These are phyloP conservation scores for Eristalis pertinax DNA, from an alignment of 2,888 invertebrate species.

Conservation along the genomic window DNA sequence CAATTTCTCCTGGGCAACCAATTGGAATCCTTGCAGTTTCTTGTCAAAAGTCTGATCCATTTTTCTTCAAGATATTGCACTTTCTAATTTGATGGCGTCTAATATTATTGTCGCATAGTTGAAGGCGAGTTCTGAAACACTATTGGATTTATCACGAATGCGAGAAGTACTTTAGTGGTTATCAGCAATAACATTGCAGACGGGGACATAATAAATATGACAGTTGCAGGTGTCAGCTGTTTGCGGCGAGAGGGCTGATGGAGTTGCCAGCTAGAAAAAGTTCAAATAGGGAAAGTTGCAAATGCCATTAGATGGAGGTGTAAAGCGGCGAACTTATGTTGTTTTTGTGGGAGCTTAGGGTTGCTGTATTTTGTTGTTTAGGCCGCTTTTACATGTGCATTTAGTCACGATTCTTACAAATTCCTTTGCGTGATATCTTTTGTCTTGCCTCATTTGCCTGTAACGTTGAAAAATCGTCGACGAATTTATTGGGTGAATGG, in stretches of 20 bases:
- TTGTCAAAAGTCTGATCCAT: slow-evolving; percentile 84
- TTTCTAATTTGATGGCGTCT: background rate
- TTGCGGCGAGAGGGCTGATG: slow-evolving; percentile 34
- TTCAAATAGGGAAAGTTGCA: background rate
- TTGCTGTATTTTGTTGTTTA: too few relatives aligned
- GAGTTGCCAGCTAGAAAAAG: slow-evolving; percentile 18
- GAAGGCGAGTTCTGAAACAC: background rate
- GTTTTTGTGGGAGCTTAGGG: too few relatives aligned
- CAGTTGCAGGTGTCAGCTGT: slow-evolving; percentile 41
- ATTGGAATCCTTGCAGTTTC: slow-evolving; percentile 87
- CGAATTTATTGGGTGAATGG: too few relatives aligned
- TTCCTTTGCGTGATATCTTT: too few relatives aligned
- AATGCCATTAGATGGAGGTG: background rate
- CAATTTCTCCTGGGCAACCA: slow-evolving; percentile 89
- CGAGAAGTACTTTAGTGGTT: background rate
- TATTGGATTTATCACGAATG: background rate
- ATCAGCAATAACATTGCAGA: slow-evolving; percentile 46
- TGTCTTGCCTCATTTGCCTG: too few relatives aligned
- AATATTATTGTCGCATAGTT: slow-evolving; percentile 30
- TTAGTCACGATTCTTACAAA: too few relatives aligned
- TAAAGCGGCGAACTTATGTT: background rate
- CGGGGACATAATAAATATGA: background rate
- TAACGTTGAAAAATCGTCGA: too few relatives aligned
- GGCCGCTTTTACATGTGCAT: too few relatives aligned
- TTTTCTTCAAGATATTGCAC: background rate